Evolutionary conservation across 2,888 invertebrate genomes (phyloP).

Genomic region (Auanema freiburgensis): DNA sequence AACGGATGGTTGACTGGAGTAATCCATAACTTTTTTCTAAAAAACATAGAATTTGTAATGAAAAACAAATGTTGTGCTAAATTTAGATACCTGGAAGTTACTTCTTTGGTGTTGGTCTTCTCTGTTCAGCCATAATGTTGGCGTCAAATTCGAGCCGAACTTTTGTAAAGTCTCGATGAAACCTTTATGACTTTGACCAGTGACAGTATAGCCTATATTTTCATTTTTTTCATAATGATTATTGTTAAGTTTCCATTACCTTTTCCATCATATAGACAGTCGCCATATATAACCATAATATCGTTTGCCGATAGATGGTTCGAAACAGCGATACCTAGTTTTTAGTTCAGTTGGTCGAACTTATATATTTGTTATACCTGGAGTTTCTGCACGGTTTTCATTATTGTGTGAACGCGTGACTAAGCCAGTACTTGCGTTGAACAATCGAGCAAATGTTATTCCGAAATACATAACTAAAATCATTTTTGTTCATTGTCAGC

Average conservation of each 20-base stretch:
- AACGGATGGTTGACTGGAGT: constrained; percentile 14
- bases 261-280: constrained; percentile 37
- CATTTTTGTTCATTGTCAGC: neutral
- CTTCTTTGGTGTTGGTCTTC: constrained; percentile 23
- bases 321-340: constrained; percentile 49
- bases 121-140: constrained; percentile 35
- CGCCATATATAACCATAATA: constrained; percentile 51
- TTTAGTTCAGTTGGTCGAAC: neutral
- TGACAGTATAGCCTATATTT: constrained; percentile 48
- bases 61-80: constrained; percentile 19
- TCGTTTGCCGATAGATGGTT: constrained; percentile 57
- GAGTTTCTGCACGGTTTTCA: constrained; percentile 41
- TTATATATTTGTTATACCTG: constrained; percentile 28
- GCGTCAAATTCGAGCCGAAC: constrained; percentile 40
- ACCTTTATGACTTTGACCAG: constrained; percentile 53
- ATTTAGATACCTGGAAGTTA: constrained; percentile 34
- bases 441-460: constrained; percentile 51
- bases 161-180: constrained; percentile 35
- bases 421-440: constrained; percentile 47
- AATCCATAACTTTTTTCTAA: constrained; percentile 22
- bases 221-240: neutral
- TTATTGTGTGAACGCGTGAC: constrained; percentile 40
- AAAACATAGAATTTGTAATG: neutral
- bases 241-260: constrained; percentile 6
- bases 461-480: constrained; percentile 33